Conservation (phyloP, 2,888 invertebrate genomes). For the Dryococelus australis region DNA sequence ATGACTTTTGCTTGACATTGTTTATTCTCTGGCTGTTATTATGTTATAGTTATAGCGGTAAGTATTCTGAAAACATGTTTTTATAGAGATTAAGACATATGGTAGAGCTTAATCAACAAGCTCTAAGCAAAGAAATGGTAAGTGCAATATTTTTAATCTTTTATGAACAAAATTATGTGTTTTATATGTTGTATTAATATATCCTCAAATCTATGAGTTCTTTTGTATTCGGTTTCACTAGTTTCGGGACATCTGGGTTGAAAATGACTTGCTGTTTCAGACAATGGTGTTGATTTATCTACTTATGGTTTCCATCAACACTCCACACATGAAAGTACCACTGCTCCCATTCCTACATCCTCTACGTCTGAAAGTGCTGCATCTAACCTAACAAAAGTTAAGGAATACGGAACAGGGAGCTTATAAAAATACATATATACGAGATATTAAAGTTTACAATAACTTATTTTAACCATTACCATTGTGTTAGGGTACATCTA, state of each 20-base stretch:
- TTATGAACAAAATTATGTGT: neutral
- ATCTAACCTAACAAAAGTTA: neutral
- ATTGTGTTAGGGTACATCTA: neutral
- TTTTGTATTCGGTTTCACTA: neutral
- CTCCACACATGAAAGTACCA: neutral
- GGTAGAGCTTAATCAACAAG: neutral
- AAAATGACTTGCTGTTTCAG: neutral
- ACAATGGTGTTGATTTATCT: neutral
- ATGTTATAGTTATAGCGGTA: neutral
- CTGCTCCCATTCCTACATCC: neutral
- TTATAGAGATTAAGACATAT: neutral
- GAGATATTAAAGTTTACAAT: too few species aligned
- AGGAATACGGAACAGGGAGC: neutral
- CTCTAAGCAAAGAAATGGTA: neutral
- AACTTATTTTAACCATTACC: too few species aligned
- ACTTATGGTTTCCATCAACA: neutral
- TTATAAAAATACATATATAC: neutral
- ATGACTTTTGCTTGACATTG: neutral
- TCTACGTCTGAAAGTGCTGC: neutral
- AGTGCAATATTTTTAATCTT: neutral
- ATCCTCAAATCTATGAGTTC: neutral
- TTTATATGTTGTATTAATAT: neutral
- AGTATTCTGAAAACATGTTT: neutral
- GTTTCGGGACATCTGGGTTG: neutral
- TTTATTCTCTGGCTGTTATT: neutral